Base-by-base conservation (phyloP, 2,113 vertebrate genomes). In the Nipponia nippon region DNA sequence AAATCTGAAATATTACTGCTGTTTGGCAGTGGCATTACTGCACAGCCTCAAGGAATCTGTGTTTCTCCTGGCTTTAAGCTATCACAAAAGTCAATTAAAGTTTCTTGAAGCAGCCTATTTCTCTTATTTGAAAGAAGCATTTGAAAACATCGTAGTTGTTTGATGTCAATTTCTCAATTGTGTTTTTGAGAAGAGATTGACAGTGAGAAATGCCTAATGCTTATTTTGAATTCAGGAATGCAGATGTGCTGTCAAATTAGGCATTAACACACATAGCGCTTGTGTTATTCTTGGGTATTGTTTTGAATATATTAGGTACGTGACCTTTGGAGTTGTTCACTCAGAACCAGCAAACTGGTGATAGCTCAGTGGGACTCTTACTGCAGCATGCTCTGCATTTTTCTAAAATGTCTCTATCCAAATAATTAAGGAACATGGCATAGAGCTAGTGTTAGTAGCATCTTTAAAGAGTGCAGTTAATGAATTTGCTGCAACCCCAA, bases 181-280 rank as follows among this genome's bases (percentile, higher is more conserved):
- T 95, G 14, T 66, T 67, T 91, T 90, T 95, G 76, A 95, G 83
- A 90, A 92, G 77, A 97, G 88, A 93, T 71, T 98, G 95, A 95
- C 90, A 97, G 86, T 38, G 56, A 95, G 85, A 96, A 86, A 81
- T 93, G 85, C 42, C 21, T 95, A 61, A 89, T 96, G 78, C 89
- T 42, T 89, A 83, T 87, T 92, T 95, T 92, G 69, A 81, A 97
- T 96, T 95, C 96, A 95, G 61, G 63, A 92, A 95, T 95, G 90
- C 97, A 93, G 90, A 96, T 93, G 70, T 94, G 94, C 69, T 97
- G 93, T 96, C 86, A 97, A 96, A 93, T 95, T 96, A 95, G 97
- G 89, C 80, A 92, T 96, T 94, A 96, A 93, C 52, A 61, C 62
- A 78, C 66, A 30, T 22, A 77, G 83, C 2, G 6, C 85, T 80